Evolutionary conservation across 1,140 invertebrate genomes (phyloP), one percentile per base, ranked within the genome.

Genomic region (Bursaphelenchus mucronatus): DNA sequence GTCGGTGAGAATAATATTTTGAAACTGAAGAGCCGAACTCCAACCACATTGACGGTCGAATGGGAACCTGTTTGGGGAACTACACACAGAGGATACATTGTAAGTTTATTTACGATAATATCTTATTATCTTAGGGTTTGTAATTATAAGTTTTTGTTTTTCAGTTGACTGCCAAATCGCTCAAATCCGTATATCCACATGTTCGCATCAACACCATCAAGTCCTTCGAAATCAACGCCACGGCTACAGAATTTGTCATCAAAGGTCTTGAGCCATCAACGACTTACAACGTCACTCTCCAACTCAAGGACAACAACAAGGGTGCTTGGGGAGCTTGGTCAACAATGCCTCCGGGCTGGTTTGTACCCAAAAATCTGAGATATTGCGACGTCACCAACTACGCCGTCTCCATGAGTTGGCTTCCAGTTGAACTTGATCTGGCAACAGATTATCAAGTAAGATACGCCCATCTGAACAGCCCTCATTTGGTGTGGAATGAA

Each of bases 51-150:
- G 30, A 69, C 67, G 21, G 78, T 80, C 13, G 76, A 75, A 52
- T 80, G 78, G 78, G 79, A 81, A 17, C 77, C 78, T n/a, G 75
- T 82, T 30, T 80, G 78, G 78, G 78, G 78, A 47, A 76, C 66
- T 46, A 47, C 63, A 11, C 79, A 81, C 55, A 66, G 61, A 21
- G 78, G 78, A 53, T 80, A 80, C 67, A 78, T 70, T 40, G 67
- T 78, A 59, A 65, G 39, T 47, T 30, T 40, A 74, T 50, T 62
- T 64, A n/a, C 17, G 4, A 8, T 30, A 2, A 63, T 4, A n/a
- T 65, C 41, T 63, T 3, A 15, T 19, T 65, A 67, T 41, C 51
- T 61, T 63, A 68, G 4, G 2, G 30, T 59, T 61, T 17, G 7
- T 51, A 57, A 5, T 3, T 3, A 13, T 13, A 69, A 5, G 0